phyloP scores from a whole-genome alignment of 30 jellyfish, hydroid and myxozoan species.

The Sanderia malayensis region DNA sequence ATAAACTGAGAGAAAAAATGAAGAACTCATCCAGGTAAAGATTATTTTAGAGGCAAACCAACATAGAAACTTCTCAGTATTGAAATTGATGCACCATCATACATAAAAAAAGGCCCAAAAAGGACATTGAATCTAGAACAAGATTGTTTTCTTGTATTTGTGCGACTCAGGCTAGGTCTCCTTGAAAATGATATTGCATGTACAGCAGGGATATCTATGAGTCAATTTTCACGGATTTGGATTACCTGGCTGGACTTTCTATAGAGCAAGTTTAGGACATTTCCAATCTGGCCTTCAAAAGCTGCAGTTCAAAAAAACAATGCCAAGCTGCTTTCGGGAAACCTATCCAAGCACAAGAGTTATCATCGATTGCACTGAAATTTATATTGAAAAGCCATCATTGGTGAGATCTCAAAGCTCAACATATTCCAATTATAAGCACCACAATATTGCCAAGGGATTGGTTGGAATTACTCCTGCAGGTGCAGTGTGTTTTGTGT shows the following conservation, averaged over 20 bases:
- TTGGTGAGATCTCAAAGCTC: constrained; percentile 64
- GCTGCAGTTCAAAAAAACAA: constrained; percentile 28
- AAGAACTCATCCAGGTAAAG: background rate
- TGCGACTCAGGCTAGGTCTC: constrained; percentile 42
- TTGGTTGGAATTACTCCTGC: constrained; percentile 72
- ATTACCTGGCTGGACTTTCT: constrained; percentile 53
- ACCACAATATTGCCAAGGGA: constrained; percentile 80
- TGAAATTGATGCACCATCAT: background rate
- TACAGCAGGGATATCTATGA: constrained; percentile 26
- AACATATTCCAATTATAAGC: too few species aligned
- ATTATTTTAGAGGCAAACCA: background rate
- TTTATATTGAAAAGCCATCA: constrained; percentile 67
- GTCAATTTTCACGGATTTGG: constrained; percentile 24
- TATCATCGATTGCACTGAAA: too few species aligned
- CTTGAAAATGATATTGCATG: constrained; percentile 49
- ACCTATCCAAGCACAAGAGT: constrained; percentile 53
- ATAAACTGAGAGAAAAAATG: too few species aligned
- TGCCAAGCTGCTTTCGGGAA: constrained; percentile 58
- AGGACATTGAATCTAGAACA: constrained; percentile 46
- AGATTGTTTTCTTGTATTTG: constrained; percentile 50
- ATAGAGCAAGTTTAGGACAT: constrained; percentile 23
- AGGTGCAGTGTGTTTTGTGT: constrained; percentile 59
- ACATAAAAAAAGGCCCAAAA: constrained; percentile 30
- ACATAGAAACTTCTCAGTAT: background rate
- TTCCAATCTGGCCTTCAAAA: constrained; percentile 57